Evolutionary conservation across 2,797 vertebrate species (phyloP), one percentile per base, ranked within the genome.

Genomic region (Toxotes lorentzi): DNA sequence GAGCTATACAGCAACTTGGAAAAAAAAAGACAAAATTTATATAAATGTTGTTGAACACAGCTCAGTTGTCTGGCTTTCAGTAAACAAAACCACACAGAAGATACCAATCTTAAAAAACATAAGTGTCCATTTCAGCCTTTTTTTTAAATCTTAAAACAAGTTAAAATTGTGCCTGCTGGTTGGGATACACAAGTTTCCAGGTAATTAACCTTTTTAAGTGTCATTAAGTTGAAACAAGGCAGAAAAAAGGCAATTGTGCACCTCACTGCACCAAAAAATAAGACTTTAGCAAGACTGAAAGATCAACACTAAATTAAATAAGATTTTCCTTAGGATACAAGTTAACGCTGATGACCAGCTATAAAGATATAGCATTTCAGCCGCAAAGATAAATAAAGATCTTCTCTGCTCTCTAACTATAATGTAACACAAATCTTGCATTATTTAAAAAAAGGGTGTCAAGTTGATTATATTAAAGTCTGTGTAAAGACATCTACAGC

Each of bases 1-100:
- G 10, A 72, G 24, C 27, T 50, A 21, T 23, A 50, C 16, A 0
- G 69, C 58, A 73, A 57, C 11, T 7, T 32, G 61, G 50, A 56
- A 61, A 53, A 67, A 74, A 38, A 38, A 30, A 16, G 4, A 60
- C 11, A 50, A 16, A 63, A 58, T 50, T 41, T 27, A 11, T 43
- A 30, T 76, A 53, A 73, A 71, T 45, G 70, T 65, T 63, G 43
- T 54, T 54, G 63, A 72, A 76, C 58, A 48, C 48, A 7, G 57
- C 43, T 74, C 10, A 4, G 48, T 73, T n/a, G n/a, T n/a, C n/a
- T n/a, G n/a, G n/a, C n/a, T n/a, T n/a, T n/a, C n/a, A n/a, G n/a
- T n/a, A n/a, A n/a, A n/a, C n/a, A 14, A 61, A 63, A 38, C 51
- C 30, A 40, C 40, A 56, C 7, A 47, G 34, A 38, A 69, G 70